Evolutionary conservation across 2,113 vertebrate species (phyloP).

Genomic region (Oryzias curvinotus): DNA sequence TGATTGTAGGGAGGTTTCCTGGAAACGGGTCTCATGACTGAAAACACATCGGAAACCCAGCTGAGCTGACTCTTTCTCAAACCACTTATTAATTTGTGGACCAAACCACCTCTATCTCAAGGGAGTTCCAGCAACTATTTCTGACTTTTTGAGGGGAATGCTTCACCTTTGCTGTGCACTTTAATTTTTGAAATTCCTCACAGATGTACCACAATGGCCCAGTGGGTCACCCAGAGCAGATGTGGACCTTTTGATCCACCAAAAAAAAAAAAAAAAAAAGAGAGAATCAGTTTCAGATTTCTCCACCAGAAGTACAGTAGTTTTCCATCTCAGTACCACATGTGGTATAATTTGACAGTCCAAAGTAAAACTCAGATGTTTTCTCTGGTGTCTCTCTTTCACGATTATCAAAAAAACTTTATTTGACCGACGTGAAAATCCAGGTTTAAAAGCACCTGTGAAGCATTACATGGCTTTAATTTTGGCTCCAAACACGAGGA

Average conservation of each 20-base stretch:
- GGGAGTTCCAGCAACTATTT: slow-evolving; percentile 19
- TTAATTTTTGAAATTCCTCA: slow-evolving; percentile 40
- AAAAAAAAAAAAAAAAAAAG: neutral
- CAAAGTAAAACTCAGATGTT: neutral
- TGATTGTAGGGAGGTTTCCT: slow-evolving; percentile 46
- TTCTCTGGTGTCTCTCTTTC: neutral
- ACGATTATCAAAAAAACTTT: neutral
- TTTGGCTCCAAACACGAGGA: neutral
- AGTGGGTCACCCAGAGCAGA: slow-evolving; percentile 5
- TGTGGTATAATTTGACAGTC: neutral
- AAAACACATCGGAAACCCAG: slow-evolving; percentile 4
- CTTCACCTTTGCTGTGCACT: slow-evolving; percentile 28
- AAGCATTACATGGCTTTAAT: neutral
- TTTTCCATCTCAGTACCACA: neutral
- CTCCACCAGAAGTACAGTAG: neutral
- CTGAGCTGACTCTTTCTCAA: slow-evolving; percentile 34
- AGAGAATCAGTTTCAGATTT: neutral
- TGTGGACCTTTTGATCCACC: slow-evolving; percentile 14
- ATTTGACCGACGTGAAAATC: neutral
- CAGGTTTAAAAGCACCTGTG: neutral
- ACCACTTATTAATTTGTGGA: slow-evolving; percentile 52
- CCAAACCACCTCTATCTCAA: slow-evolving; percentile 33
- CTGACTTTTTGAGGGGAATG: slow-evolving; percentile 21
- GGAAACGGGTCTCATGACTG: slow-evolving; percentile 30
- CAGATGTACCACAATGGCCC: slow-evolving; percentile 37